Evolutionary conservation across 2,113 vertebrate species (phyloP).

Genomic region (Platycercus adscitus): DNA sequence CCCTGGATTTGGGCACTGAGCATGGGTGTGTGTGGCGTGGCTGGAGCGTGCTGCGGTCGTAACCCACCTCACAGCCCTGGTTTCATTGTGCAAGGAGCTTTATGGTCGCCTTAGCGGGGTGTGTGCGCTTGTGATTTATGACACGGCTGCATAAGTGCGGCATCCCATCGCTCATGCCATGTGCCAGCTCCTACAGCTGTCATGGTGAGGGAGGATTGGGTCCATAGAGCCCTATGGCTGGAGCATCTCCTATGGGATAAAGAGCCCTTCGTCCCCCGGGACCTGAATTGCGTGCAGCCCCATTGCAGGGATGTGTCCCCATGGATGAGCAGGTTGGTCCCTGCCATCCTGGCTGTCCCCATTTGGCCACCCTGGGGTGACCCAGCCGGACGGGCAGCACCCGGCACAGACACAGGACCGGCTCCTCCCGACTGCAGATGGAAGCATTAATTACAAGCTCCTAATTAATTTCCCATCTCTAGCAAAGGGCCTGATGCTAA

Average conservation of each 20-base stretch:
- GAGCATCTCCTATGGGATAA: accelerated
- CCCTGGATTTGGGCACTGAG: accelerated
- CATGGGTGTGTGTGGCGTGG: not conserved
- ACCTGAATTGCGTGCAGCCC: accelerated
- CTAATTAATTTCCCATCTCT: constrained; percentile 24
- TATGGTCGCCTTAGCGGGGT: not conserved
- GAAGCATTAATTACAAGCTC: constrained; percentile 27
- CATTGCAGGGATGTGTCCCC: not conserved
- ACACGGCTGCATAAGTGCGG: accelerated
- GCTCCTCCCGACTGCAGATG: not conserved
- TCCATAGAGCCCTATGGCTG: not conserved
- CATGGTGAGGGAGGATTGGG: accelerated
- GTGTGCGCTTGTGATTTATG: not conserved
- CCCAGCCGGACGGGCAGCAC: not conserved
- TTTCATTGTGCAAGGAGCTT: constrained; percentile 5
- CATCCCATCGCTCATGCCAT: accelerated
- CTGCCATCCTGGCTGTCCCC: accelerated
- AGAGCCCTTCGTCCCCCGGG: accelerated
- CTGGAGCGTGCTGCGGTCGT: not conserved
- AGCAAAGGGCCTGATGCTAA: not conserved
- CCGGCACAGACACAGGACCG: not conserved
- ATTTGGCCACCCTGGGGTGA: not conserved
- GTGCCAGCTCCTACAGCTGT: accelerated
- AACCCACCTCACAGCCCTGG: not conserved
- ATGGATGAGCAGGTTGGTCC: not conserved